A percentile compares a stretch with the other conserved stretches of the same genome.
These are phyloP conservation scores for Habroteleia sp. DNA, from an alignment of 2,888 invertebrate species.

Conservation along the genomic window DNA sequence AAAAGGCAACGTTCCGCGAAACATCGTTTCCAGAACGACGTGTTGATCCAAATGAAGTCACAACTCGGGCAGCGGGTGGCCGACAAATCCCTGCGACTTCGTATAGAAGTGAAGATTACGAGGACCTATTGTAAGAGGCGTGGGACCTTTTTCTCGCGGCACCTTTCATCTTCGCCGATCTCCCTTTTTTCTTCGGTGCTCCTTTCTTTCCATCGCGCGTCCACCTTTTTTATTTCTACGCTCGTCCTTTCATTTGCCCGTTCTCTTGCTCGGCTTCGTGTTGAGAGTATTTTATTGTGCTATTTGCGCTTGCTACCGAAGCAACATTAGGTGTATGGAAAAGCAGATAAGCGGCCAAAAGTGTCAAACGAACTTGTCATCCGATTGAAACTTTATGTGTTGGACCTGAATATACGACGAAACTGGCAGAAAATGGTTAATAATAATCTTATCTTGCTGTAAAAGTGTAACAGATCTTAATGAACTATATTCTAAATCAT, in stretches of 20 bases:
- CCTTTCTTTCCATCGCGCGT: slow-evolving; percentile 68
- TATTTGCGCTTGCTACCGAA: slow-evolving; percentile 42
- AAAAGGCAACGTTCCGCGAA: slow-evolving; percentile 53
- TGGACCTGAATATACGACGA: background rate
- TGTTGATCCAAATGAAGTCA: slow-evolving; percentile 77
- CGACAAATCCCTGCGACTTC: slow-evolving; percentile 72
- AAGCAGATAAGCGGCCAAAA: slow-evolving; percentile 53
- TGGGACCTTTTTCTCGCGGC: slow-evolving; percentile 77
- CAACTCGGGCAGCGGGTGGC: slow-evolving; percentile 79
- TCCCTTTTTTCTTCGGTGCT: slow-evolving; percentile 62
- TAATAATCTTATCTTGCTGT: too few species aligned
- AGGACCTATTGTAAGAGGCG: slow-evolving; percentile 77
- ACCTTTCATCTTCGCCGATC: slow-evolving; percentile 77
- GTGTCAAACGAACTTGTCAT: slow-evolving; percentile 70
- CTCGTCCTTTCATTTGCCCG: slow-evolving; percentile 14
- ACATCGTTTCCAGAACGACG: slow-evolving; percentile 57
- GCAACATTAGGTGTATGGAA: slow-evolving; percentile 27
- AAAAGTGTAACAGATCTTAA: too few species aligned
- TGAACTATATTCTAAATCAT: too few species aligned
- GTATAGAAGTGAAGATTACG: slow-evolving; percentile 72
- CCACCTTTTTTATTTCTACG: slow-evolving; percentile 26
- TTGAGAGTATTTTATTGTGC: slow-evolving; percentile 41
- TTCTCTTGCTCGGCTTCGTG: slow-evolving; percentile 16
- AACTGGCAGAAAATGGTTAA: too few species aligned
- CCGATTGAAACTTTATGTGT: background rate